Evolutionary conservation across 2,113 vertebrate species (phyloP).

Genomic region (Tachysurus vachellii): DNA sequence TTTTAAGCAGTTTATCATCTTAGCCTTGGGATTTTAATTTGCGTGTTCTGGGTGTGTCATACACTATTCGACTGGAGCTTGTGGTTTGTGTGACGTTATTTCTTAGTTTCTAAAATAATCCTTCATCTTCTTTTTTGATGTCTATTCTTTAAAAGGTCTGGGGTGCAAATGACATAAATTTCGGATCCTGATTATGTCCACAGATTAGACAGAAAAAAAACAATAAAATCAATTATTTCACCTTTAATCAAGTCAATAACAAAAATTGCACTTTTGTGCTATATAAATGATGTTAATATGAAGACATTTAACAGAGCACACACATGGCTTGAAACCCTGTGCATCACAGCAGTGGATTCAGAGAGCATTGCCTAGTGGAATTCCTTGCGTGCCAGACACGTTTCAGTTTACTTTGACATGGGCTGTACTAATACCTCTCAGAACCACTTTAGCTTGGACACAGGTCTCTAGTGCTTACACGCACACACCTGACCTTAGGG

Average conservation of each 20-base stretch:
- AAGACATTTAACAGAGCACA: not conserved
- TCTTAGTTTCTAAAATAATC: not conserved
- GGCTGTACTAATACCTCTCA: conserved; percentile 70
- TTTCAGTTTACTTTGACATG: conserved; percentile 68
- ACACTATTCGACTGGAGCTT: not conserved
- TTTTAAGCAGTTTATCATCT: not conserved
- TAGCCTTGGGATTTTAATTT: not conserved
- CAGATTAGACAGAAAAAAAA: not conserved
- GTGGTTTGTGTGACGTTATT: not conserved
- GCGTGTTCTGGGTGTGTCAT: not conserved
- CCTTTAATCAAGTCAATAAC: not conserved
- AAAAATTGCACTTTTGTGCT: not conserved
- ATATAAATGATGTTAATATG: not conserved
- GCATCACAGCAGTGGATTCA: not conserved
- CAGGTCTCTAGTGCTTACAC: conserved; percentile 68
- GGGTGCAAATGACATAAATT: not conserved
- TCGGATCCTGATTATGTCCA: not conserved
- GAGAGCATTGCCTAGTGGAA: conserved; percentile 42
- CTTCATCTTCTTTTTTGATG: not conserved
- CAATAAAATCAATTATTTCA: not conserved
- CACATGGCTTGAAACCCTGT: not conserved
- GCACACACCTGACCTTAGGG: conserved; percentile 72
- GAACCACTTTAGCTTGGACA: conserved; percentile 64
- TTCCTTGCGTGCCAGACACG: conserved; percentile 58
- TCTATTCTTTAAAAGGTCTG: not conserved